Conservation (phyloP, 2,888 invertebrate species). For the Lacanobia oleracea region DNA sequence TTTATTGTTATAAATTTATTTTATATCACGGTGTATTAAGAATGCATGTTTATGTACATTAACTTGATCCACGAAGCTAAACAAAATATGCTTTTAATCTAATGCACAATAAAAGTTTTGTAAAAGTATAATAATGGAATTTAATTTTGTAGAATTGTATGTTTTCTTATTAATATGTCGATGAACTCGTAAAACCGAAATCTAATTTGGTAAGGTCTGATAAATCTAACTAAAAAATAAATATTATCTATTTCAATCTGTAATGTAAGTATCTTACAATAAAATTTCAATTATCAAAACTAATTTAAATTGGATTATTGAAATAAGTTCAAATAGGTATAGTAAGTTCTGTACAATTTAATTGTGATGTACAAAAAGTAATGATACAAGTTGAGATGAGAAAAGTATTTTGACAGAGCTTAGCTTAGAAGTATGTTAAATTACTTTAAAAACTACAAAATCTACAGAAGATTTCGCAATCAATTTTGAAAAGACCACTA, state of each 20-base stretch:
- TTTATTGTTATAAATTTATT: slow-evolving; percentile 8
- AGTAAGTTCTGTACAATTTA: slow-evolving; percentile 31
- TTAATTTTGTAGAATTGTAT: background rate
- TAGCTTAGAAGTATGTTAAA: slow-evolving; percentile 25
- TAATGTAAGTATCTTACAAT: background rate
- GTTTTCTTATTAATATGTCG: background rate
- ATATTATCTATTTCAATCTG: background rate
- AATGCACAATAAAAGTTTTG: background rate
- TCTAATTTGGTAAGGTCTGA: background rate
- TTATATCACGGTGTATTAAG: slow-evolving; percentile 11
- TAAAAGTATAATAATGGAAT: background rate
- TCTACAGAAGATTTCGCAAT: slow-evolving; percentile 34
- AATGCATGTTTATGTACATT: slow-evolving; percentile 13
- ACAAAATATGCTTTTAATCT: background rate
- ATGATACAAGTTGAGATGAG: slow-evolving; percentile 25
- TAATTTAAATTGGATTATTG: background rate
- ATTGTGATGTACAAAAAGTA: slow-evolving; percentile 28
- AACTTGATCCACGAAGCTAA: background rate
- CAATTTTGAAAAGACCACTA: slow-evolving; percentile 21
- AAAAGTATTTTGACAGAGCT: slow-evolving; percentile 34
- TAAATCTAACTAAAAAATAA: background rate
- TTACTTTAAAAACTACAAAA: slow-evolving; percentile 38
- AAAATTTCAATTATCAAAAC: slow-evolving; percentile 5
- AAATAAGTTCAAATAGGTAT: slow-evolving; percentile 7
- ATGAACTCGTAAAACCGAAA: background rate